Evolutionary conservation across 2,888 invertebrate genomes (phyloP).

Genomic region (Andrena trimmerana): DNA sequence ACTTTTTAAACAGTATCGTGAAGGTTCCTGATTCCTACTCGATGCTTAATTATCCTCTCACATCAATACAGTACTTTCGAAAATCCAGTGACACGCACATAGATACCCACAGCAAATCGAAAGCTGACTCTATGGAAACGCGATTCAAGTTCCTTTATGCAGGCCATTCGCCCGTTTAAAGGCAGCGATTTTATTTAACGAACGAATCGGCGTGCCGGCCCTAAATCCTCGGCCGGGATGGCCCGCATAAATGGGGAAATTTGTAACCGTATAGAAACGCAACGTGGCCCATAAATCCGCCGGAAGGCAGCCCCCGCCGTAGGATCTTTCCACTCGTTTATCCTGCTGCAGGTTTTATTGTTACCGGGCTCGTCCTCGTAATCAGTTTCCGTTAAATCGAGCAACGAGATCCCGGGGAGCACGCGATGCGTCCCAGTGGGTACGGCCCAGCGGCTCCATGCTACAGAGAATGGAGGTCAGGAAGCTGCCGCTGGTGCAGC

Average conservation of each 20-base stretch:
- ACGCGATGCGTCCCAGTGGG: conserved; percentile 35
- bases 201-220: not conserved
- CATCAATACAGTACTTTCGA: no score
- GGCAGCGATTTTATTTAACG: conserved; percentile 17
- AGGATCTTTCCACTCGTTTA: conserved; percentile 35
- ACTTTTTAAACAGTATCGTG: no score
- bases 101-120: no score
- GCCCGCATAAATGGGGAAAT: conserved; percentile 35
- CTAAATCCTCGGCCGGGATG: not conserved
- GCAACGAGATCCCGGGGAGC: conserved; percentile 26
- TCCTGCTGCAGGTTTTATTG: conserved; percentile 40
- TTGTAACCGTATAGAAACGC: conserved; percentile 40
- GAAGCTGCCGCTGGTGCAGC: not conserved
- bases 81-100: no score
- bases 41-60: no score
- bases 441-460: not conserved
- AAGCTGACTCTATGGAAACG: no score
- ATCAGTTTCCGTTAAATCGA: conserved; percentile 61
- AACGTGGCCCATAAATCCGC: conserved; percentile 25
- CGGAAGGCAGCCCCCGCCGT: not conserved
- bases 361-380: conserved; percentile 36
- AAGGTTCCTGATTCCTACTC: no score
- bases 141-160: not conserved
- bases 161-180: not conserved
- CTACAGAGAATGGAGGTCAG: conserved; percentile 24